Evolutionary conservation across 2,113 vertebrate species (phyloP).

Genomic region (Nothoprocta perdicaria): DNA sequence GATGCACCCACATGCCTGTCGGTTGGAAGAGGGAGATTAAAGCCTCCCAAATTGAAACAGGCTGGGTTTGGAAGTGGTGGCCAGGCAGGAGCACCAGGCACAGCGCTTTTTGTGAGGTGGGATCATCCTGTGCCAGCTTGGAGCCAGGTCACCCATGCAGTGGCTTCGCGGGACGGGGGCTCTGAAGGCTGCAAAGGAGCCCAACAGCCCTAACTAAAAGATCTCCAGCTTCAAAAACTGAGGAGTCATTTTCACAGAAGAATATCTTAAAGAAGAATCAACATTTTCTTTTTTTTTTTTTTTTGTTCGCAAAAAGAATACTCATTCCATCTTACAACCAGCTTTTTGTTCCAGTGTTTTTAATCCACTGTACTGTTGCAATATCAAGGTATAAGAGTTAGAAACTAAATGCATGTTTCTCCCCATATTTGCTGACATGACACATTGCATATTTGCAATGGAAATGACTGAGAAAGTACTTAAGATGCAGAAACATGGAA

Average conservation of each 20-base stretch:
- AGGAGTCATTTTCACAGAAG: background rate
- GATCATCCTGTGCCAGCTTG: background rate
- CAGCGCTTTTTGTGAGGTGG: background rate
- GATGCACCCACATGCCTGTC: accelerated
- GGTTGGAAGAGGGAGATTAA: background rate
- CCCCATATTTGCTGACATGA: accelerated
- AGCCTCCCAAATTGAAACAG: background rate
- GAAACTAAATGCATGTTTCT: background rate
- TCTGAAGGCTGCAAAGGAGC: accelerated
- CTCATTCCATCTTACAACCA: background rate
- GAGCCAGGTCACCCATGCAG: background rate
- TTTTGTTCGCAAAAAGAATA: background rate
- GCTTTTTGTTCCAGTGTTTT: background rate
- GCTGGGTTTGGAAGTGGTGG: background rate
- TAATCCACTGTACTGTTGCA: background rate
- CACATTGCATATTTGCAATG: background rate
- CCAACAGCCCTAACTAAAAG: accelerated
- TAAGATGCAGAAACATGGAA: background rate
- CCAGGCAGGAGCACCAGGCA: accelerated
- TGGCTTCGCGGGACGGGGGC: accelerated
- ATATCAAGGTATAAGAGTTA: background rate
- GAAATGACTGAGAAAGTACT: background rate
- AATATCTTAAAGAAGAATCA: background rate
- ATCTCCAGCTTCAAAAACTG: background rate
- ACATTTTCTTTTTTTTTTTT: background rate